Evolutionary conservation across 2,797 vertebrate genomes (phyloP).

Genomic region (Phataginus tetradactyla): DNA sequence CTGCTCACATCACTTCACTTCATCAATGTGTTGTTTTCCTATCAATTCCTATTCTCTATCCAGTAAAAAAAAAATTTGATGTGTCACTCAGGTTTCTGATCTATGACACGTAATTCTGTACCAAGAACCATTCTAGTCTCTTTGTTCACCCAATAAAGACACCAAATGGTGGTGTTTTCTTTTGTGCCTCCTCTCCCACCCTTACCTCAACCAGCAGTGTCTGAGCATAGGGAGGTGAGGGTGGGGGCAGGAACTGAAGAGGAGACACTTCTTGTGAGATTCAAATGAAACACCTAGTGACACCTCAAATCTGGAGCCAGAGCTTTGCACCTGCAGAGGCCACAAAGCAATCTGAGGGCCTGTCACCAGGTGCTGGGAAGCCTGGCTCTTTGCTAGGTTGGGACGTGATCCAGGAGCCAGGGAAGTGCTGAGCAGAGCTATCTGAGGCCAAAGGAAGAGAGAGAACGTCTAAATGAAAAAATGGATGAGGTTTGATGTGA

Average conservation of each 20-base stretch:
- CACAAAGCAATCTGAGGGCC: neutral
- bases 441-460: neutral
- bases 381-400: rapidly evolving
- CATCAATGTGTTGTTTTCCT: neutral
- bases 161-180: neutral
- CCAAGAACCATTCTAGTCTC: neutral
- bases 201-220: neutral
- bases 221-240: neutral
- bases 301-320: neutral
- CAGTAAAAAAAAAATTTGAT: neutral
- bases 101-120: neutral
- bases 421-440: rapidly evolving
- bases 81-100: neutral
- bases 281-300: neutral
- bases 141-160: neutral
- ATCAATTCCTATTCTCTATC: neutral
- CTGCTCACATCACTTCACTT: neutral
- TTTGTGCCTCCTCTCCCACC: neutral
- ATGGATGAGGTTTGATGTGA: rapidly evolving
- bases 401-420: neutral
- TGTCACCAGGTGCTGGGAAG: neutral
- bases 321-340: rapidly evolving
- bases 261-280: neutral
- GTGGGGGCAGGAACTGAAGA: neutral
- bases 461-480: neutral